A percentile compares a stretch with the other conserved stretches of the same genome.
Conservation (phyloP, 2,113 vertebrate genomes). For the Corythaeola cristata region DNA sequence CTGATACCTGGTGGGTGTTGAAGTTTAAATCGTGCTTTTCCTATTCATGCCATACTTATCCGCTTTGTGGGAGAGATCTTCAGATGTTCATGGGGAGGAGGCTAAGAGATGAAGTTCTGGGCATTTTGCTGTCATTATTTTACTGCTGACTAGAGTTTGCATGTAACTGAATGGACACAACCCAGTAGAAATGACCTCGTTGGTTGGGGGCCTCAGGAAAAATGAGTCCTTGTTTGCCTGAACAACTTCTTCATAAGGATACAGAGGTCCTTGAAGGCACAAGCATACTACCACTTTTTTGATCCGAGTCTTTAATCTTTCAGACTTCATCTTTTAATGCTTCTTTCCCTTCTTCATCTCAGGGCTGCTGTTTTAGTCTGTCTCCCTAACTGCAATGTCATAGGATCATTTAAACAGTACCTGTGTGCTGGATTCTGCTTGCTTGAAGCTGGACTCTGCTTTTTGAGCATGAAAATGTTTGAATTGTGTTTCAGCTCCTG, state of each 20-base stretch:
- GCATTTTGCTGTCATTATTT: slow-evolving; percentile 31
- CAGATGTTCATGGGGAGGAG: neutral
- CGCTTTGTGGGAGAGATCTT: neutral
- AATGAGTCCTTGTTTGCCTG: slow-evolving; percentile 18
- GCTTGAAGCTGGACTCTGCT: neutral
- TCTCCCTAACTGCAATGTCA: neutral
- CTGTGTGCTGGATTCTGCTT: neutral
- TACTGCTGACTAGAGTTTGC: slow-evolving; percentile 47
- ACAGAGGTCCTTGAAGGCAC: neutral
- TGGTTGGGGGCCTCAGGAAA: slow-evolving; percentile 40
- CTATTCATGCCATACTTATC: neutral
- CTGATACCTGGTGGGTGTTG: neutral
- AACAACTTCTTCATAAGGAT: neutral
- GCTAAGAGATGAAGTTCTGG: neutral
- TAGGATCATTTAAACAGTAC: neutral
- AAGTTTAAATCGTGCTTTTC: neutral
- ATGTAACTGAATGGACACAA: slow-evolving; percentile 54
- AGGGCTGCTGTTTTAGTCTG: neutral
- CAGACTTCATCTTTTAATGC: neutral
- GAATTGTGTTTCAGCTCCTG: neutral
- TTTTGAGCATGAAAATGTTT: neutral
- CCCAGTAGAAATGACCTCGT: slow-evolving; percentile 49
- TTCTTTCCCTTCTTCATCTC: neutral
- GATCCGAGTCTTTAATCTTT: neutral
- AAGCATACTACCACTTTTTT: neutral